These are phyloP conservation scores for Tragopan temminckii DNA, from an alignment of 2,797 vertebrate genomes.

Conservation along the genomic window DNA sequence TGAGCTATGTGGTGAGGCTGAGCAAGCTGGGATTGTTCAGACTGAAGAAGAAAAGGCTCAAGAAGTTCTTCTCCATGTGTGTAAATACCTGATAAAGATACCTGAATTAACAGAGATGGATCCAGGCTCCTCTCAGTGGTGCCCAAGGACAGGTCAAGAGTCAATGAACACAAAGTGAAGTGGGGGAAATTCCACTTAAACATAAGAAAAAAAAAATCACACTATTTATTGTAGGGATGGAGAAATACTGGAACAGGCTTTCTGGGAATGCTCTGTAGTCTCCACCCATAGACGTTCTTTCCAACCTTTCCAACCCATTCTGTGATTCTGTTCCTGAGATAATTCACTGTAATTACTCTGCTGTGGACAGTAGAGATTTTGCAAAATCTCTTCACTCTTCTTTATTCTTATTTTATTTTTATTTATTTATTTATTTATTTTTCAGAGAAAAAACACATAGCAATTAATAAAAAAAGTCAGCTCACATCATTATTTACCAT, in stretches of 20 bases:
- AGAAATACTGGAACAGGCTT: background rate
- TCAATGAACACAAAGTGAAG: background rate
- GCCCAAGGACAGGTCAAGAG: background rate
- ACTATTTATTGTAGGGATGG: background rate
- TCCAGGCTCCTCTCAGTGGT: background rate
- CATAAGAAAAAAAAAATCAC: background rate
- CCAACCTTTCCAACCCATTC: background rate
- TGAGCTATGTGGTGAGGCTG: fast-evolving
- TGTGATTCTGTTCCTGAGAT: background rate
- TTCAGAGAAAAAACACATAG: background rate
- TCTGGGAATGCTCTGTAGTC: background rate
- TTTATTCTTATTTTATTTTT: background rate
- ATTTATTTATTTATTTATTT: no score
- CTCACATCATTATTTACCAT: background rate
- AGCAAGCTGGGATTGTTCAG: background rate
- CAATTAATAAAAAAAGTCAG: background rate
- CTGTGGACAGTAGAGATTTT: background rate
- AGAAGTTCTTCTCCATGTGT: background rate
- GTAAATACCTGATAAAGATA: background rate
- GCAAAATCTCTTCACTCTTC: background rate
- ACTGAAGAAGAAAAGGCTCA: background rate
- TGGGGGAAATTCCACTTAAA: background rate
- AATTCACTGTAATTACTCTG: background rate
- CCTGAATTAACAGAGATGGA: background rate
- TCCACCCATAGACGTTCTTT: background rate